Conservation (phyloP, 2,888 invertebrate species). For the Andrena hattorfiana region DNA sequence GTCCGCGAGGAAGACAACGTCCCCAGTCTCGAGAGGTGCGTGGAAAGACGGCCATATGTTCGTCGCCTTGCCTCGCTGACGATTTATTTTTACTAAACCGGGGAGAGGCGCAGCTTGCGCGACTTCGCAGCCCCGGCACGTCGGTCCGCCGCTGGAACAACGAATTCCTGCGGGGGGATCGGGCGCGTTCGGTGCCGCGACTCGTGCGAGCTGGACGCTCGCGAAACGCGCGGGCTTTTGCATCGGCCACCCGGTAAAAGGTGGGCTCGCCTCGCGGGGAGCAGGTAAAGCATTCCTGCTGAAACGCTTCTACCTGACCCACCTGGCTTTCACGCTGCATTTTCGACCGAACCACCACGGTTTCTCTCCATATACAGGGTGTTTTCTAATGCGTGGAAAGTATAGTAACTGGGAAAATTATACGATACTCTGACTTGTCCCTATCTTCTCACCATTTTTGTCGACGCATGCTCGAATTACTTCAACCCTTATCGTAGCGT, state of each 20-base stretch:
- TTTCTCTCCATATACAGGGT: constrained; percentile 43
- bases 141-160: background rate
- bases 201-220: no score
- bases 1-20: background rate
- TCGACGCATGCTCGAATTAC: no score
- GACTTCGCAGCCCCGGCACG: constrained; percentile 1
- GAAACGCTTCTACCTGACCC: constrained; percentile 78
- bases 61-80: background rate
- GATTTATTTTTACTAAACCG: constrained; percentile 57
- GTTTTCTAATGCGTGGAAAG: no score
- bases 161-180: background rate
- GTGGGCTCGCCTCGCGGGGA: constrained; percentile 58
- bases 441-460: no score
- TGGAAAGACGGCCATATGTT: constrained; percentile 27
- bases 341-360: constrained; percentile 55
- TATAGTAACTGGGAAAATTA: no score
- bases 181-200: no score
- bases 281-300: constrained; percentile 76
- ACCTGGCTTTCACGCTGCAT: constrained; percentile 76
- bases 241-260: constrained; percentile 57
- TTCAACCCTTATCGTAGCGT: no score
- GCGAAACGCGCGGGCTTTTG: background rate
- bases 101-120: constrained; percentile 8
- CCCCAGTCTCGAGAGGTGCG: constrained; percentile 21
- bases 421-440: no score